Conservation (phyloP, 2,888 invertebrate species). For the Amorpha juglandis region DNA sequence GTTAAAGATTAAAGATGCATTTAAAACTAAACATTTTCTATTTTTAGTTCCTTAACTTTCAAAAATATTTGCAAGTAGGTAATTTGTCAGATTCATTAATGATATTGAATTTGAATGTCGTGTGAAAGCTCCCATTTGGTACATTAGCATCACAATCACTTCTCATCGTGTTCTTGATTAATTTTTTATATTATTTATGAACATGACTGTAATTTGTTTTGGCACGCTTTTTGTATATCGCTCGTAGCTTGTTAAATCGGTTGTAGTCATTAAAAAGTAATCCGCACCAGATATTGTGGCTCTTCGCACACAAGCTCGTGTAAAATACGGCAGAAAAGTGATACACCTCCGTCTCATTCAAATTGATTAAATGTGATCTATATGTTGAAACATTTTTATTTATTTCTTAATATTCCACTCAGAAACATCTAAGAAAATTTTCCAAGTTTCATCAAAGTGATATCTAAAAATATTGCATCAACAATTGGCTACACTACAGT, state of each 20-base stretch:
- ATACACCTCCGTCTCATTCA: neutral
- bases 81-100: conserved; percentile 12
- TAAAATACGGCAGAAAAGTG: conserved; percentile 6
- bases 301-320: conserved; percentile 2
- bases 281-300: conserved; percentile 4
- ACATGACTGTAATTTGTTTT: conserved; percentile 12
- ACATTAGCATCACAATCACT: neutral
- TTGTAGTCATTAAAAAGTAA: conserved; percentile 16
- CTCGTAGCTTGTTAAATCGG: conserved; percentile 3
- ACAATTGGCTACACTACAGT: neutral
- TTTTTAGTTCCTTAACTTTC: neutral
- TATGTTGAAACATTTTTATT: neutral
- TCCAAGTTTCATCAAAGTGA: neutral
- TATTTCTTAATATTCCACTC: conserved; percentile 5
- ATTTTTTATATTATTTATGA: conserved; percentile 7
- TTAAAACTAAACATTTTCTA: neutral
- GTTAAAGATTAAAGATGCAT: neutral
- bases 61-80: neutral
- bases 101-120: conserved; percentile 3
- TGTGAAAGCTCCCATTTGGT: conserved; percentile 6
- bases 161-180: neutral
- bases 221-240: conserved; percentile 10
- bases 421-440: neutral
- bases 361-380: neutral
- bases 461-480: neutral